Evolutionary conservation across 2,888 invertebrate genomes (phyloP).

Genomic region (Papilio demoleus): DNA sequence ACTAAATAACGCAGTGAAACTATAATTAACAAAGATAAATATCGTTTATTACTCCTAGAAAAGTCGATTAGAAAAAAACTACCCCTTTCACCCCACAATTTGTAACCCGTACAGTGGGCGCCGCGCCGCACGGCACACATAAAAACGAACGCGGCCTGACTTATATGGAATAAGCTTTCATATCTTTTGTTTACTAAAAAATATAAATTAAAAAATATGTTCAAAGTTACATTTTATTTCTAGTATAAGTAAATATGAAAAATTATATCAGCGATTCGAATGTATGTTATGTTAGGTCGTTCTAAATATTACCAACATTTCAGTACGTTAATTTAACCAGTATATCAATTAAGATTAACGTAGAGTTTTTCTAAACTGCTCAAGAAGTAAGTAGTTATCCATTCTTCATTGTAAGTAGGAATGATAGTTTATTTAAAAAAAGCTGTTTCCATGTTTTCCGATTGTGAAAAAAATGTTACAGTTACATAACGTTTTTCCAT

Average conservation of each 20-base stretch:
- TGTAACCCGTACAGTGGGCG: conserved; percentile 83
- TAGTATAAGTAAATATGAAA: not conserved
- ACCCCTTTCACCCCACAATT: conserved; percentile 84
- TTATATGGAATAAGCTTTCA: conserved; percentile 58
- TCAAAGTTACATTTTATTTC: not conserved
- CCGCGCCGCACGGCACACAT: conserved; percentile 72
- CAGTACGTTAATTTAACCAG: no score
- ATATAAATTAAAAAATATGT: not conserved
- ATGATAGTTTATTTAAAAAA: conserved; percentile 27
- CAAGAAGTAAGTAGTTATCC: not conserved
- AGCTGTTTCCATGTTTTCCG: conserved; percentile 57
- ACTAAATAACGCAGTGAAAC: conserved; percentile 77
- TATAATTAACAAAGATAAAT: conserved; percentile 84
- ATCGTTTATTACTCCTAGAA: conserved; percentile 83
- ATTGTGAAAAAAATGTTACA: conserved; percentile 76
- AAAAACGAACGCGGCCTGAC: conserved; percentile 64
- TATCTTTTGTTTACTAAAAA: not conserved
- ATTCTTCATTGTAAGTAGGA: not conserved
- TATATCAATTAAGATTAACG: no score
- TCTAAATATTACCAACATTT: no score
- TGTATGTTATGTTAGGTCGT: not conserved
- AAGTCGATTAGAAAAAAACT: conserved; percentile 84
- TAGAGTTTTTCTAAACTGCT: not conserved
- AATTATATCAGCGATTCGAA: not conserved
- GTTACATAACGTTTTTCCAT: conserved; percentile 84